Evolutionary conservation across 2,888 invertebrate genomes (phyloP).

Genomic region (Listrodromus nycthemerus): DNA sequence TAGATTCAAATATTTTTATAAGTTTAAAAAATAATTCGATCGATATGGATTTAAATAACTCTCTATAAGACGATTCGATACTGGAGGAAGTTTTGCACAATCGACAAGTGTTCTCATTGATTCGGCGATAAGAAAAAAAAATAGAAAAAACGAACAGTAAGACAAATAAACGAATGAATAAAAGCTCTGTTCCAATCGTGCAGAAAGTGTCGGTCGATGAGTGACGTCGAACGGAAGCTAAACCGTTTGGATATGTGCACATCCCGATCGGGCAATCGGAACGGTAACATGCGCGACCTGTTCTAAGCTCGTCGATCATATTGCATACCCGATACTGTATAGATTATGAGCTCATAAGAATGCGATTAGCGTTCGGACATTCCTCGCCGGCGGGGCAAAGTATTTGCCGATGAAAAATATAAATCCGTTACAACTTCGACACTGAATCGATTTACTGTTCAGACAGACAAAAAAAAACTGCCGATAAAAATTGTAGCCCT

Average conservation of each 20-base stretch:
- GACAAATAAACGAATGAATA: conserved; percentile 23
- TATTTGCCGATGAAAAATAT: not conserved
- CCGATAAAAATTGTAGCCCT: not conserved
- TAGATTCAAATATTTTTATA: not conserved
- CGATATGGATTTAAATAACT: not conserved
- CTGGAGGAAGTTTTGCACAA: not conserved
- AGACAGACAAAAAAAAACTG: not conserved
- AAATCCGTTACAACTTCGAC: not conserved
- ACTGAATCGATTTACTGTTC: not conserved
- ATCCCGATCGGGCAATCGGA: conserved; percentile 8
- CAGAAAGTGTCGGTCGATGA: not conserved
- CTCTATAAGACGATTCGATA: not conserved
- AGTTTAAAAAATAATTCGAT: not conserved
- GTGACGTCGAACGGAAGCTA: conserved; percentile 17
- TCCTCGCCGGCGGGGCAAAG: not conserved
- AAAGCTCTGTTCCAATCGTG: conserved; percentile 15
- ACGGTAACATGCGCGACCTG: conserved; percentile 13
- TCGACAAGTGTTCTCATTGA: not conserved
- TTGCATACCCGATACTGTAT: conserved; percentile 10
- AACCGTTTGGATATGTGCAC: conserved; percentile 8
- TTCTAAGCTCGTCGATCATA: conserved; percentile 10
- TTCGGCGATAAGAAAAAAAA: not conserved
- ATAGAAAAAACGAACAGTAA: not conserved
- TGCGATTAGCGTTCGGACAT: not conserved
- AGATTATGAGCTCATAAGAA: conserved; percentile 5